These are phyloP conservation scores for Pseudolycoriella hygida DNA, from an alignment of 2,888 invertebrate genomes.

Conservation along the genomic window DNA sequence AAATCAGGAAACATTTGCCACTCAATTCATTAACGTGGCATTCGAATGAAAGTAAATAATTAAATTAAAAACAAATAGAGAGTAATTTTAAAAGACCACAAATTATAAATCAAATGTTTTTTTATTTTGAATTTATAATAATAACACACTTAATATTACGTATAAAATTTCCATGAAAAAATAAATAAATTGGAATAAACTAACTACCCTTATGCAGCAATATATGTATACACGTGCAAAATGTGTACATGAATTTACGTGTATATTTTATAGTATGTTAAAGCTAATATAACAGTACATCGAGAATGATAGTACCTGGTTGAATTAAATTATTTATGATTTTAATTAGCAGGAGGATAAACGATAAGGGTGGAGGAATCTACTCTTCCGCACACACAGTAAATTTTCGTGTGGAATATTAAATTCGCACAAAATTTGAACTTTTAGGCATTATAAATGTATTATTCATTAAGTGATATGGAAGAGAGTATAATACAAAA, in stretches of 20 bases:
- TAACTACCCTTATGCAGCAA: neutral
- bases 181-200: slow-evolving; percentile 1
- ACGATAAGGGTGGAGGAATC: neutral
- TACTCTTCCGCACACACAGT: neutral
- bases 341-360: slow-evolving; percentile 1
- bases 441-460: neutral
- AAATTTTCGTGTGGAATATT: neutral
- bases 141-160: neutral
- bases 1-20: too few relatives aligned
- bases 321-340: slow-evolving; percentile 1
- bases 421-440: slow-evolving; percentile 1
- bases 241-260: too few relatives aligned
- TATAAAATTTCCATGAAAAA: neutral
- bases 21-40: too few relatives aligned
- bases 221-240: too few relatives aligned
- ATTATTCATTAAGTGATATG: neutral
- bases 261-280: too few relatives aligned
- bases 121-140: neutral
- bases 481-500: too few relatives aligned
- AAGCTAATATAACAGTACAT: too few relatives aligned
- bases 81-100: too few relatives aligned
- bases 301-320: neutral
- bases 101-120: too few relatives aligned
- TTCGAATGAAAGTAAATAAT: too few relatives aligned
- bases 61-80: too few relatives aligned